Conservation (phyloP, 2,888 invertebrate species). For the Candidula unifasciata region DNA sequence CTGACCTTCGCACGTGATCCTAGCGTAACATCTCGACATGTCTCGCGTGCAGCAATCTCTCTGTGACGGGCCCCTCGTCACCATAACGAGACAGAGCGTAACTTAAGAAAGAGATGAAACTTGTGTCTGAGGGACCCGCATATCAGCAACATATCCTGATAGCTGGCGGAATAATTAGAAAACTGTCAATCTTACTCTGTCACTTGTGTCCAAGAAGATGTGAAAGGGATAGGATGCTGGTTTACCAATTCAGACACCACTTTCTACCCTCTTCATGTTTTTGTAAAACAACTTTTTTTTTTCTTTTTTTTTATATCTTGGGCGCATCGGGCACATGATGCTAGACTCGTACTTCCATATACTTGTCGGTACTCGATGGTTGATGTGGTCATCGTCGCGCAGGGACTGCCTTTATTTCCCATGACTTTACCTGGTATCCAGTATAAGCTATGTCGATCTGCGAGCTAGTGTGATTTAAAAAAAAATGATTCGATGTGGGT, state of each 20-base stretch:
- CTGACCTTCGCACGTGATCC: constrained; percentile 44
- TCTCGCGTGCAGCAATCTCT: constrained; percentile 21
- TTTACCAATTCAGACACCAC: not conserved
- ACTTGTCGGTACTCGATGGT: too few species aligned
- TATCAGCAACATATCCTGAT: constrained; percentile 9
- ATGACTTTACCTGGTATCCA: too few species aligned
- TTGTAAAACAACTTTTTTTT: too few species aligned
- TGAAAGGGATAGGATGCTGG: not conserved
- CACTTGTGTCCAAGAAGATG: not conserved
- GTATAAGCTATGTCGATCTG: too few species aligned
- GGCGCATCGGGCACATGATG: too few species aligned
- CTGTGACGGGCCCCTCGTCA: not conserved
- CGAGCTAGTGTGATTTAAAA: too few species aligned
- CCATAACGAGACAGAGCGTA: constrained; percentile 2
- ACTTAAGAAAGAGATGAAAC: constrained; percentile 34
- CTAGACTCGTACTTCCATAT: too few species aligned
- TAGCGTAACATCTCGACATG: constrained; percentile 39
- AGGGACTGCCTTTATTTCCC: too few species aligned
- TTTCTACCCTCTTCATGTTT: too few species aligned
- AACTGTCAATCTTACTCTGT: constrained; percentile 31
- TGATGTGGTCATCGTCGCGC: too few species aligned
- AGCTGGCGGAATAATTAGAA: constrained; percentile 34
- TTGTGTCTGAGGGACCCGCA: constrained; percentile 36
- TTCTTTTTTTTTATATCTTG: too few species aligned
- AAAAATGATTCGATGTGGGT: too few species aligned